These are phyloP conservation scores for Microdon myrmicae DNA, from an alignment of 2,888 invertebrate species.

Conservation along the genomic window DNA sequence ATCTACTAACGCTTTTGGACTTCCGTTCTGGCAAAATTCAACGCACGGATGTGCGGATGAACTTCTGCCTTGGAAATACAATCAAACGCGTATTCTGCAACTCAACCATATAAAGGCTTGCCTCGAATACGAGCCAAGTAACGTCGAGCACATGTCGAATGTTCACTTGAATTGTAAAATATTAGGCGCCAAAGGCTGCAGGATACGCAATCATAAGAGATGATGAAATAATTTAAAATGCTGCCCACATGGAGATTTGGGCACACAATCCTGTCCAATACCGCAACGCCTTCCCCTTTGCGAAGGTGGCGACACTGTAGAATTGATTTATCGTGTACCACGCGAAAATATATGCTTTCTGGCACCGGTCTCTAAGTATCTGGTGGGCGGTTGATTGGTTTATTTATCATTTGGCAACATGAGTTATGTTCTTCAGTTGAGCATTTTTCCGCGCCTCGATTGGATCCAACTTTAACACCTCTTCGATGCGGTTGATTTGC, in stretches of 20 bases:
- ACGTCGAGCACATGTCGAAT: slow-evolving; percentile 37
- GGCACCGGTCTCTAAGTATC: slow-evolving; percentile 24
- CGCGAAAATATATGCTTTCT: slow-evolving; percentile 40
- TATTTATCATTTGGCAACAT: slow-evolving; percentile 45
- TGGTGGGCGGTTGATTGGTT: slow-evolving; percentile 45
- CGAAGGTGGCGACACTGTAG: slow-evolving; percentile 37
- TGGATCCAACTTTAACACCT: slow-evolving; percentile 41
- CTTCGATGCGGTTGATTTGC: slow-evolving; percentile 33
- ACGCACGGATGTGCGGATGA: neutral
- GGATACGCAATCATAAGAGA: slow-evolving; percentile 52
- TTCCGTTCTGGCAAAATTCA: slow-evolving; percentile 41
- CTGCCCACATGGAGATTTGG: slow-evolving; percentile 34
- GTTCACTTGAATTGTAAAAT: slow-evolving; percentile 49
- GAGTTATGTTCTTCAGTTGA: slow-evolving; percentile 34
- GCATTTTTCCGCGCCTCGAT: slow-evolving; percentile 25
- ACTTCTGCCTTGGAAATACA: slow-evolving; percentile 5
- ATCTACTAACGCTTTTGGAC: slow-evolving; percentile 40
- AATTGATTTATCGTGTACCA: slow-evolving; percentile 46
- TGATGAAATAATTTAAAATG: slow-evolving; percentile 52
- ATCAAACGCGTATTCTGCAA: slow-evolving; percentile 37
- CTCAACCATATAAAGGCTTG: too few species aligned
- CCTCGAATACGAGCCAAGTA: slow-evolving; percentile 34
- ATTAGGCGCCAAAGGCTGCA: slow-evolving; percentile 52
- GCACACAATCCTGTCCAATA: too few species aligned
- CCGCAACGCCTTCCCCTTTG: too few species aligned